These are phyloP conservation scores for Emydoidea blandingii DNA, from an alignment of 2,797 vertebrate species.

Conservation along the genomic window DNA sequence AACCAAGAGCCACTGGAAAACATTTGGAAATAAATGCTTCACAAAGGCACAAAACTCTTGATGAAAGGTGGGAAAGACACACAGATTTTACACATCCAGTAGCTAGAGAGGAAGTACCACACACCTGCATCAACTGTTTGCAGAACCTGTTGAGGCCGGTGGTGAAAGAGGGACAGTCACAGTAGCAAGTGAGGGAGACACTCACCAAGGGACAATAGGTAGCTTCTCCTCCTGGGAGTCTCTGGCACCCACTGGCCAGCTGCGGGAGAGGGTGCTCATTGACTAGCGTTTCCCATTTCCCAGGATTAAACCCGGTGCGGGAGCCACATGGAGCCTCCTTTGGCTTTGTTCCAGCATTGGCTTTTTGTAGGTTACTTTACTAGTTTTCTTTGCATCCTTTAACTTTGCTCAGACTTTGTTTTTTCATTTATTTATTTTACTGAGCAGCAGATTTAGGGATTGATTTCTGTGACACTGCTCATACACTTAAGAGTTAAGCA, in stretches of 20 bases:
- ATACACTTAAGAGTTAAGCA: neutral
- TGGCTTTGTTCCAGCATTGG: neutral
- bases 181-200: neutral
- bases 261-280: too few relatives aligned
- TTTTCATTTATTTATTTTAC: neutral
- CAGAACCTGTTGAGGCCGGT: neutral
- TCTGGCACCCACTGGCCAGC: neutral
- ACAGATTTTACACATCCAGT: neutral
- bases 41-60: neutral
- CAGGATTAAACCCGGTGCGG: neutral
- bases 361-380: neutral
- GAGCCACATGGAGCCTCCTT: neutral
- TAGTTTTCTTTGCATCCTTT: neutral
- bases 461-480: neutral
- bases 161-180: neutral
- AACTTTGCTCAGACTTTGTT: neutral
- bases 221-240: neutral
- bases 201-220: neutral
- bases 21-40: fast-evolving
- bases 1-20: neutral
- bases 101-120: neutral
- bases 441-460: neutral
- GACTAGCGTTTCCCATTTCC: neutral
- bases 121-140: neutral
- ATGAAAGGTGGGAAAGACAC: neutral